Evolutionary conservation across 1,140 invertebrate genomes (phyloP), one percentile per base, ranked within the genome.

Genomic region (Leptopilina boulardi): DNA sequence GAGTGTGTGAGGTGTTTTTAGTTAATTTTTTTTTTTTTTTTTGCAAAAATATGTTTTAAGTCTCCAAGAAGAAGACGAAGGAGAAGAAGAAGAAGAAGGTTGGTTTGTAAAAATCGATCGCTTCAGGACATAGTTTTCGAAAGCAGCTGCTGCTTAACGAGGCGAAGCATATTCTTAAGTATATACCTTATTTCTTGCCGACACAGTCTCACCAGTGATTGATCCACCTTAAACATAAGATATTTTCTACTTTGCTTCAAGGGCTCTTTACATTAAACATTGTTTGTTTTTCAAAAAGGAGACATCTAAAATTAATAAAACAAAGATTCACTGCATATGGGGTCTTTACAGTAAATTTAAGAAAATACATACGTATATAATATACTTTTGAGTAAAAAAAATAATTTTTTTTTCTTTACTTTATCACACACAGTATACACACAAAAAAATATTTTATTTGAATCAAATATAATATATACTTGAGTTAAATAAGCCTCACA

Each of bases 141-240:
- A 66, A 23, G 59, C 59, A 66, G 59, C 59, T 66, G 59, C 59
- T 66, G 23, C 26, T 66, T 51, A 66, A 66, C 59, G 59, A 66
- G 23, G 59, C 59, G 23, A 26, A 66, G 59, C 59, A 15, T 34
- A 66, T 66, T 30, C 59, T 66, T 66, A 66, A 66, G 59, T 66
- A 66, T 66, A 66, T 66, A 66, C 26, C 26, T 66, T 66, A 66
- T 66, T 30, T 66, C 23, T 26, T 44, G 47, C 47, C 47, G 47
- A 51, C 47, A 51, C 47, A 51, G 47, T 51, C 47, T 18, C 47
- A n/a, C n/a, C 51, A 26, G 26, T 66, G 59, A 66, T 66, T 66
- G 59, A 66, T 66, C 59, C 23, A 66, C 21, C 23, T 66, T 30
- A n/a, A n/a, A 23, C 21, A 66, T 66, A 11, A 8, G 10, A 30